A percentile compares a stretch with the other conserved stretches of the same genome.
Conservation (phyloP, 1,140 invertebrate species). For the Anadara kagoshimensis region DNA sequence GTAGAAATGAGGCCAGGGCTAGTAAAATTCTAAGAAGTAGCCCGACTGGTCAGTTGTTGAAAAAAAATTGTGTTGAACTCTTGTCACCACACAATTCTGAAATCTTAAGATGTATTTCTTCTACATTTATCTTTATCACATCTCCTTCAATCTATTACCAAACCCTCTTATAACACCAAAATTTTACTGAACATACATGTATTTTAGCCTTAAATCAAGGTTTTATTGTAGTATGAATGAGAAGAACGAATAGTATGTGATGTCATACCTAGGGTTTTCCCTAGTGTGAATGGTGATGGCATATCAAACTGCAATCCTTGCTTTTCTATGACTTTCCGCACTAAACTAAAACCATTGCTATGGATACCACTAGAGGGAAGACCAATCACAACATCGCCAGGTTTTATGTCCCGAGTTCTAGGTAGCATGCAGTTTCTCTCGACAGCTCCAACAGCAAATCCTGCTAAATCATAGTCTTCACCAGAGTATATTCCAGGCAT, state of each 20-base stretch:
- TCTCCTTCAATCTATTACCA: no score
- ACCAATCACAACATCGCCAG: constrained; percentile 90
- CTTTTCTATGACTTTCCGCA: constrained; percentile 88
- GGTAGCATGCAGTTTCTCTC: constrained; percentile 86
- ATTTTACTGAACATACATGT: no score
- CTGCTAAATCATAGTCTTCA: constrained; percentile 95
- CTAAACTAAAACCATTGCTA: constrained; percentile 97
- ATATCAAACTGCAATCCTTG: constrained; percentile 80
- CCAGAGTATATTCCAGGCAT: constrained; percentile 93
- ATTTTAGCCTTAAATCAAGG: no score
- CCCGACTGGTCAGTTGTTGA: no score
- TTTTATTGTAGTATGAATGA: neutral
- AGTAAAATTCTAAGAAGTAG: no score
- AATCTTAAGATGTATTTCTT: no score
- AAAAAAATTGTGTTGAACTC: no score
- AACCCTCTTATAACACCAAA: no score
- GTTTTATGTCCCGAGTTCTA: constrained; percentile 79
- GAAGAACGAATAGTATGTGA: neutral
- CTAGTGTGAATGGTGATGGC: constrained; percentile 84
- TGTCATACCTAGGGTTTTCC: constrained; percentile 75
- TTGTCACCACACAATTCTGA: no score
- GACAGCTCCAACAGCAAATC: constrained; percentile 94
- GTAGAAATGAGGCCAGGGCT: no score
- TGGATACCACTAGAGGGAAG: constrained; percentile 91
- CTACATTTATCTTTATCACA: no score